Percentiles rank a stretch among this genome's conserved stretches.
phyloP scores from a whole-genome alignment of 53 echinoderm and acorn worm species.

The Henricia sp. region DNA sequence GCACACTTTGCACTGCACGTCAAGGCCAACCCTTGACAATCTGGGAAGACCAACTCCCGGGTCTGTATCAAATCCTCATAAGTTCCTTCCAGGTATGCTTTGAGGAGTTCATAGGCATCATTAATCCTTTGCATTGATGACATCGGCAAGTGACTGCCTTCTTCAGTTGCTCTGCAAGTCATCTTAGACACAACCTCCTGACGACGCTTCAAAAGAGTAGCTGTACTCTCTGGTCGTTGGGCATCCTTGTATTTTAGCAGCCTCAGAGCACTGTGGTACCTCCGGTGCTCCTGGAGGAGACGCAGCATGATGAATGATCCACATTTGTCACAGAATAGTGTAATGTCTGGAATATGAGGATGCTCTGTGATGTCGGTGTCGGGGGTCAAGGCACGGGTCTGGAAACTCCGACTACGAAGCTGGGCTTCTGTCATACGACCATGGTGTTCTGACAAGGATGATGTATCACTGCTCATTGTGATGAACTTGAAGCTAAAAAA shows the following conservation, averaged over 20 bases:
- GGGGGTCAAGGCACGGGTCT: slow-evolving; percentile 70
- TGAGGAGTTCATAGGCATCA: slow-evolving; percentile 88
- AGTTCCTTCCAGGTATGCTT: slow-evolving; percentile 85
- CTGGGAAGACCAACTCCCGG: slow-evolving; percentile 57
- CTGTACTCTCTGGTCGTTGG: slow-evolving; percentile 67
- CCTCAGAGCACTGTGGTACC: slow-evolving; percentile 79
- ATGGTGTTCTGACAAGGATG: slow-evolving; percentile 76
- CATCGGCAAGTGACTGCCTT: slow-evolving; percentile 49
- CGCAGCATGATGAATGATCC: slow-evolving; percentile 72
- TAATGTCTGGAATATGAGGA: slow-evolving; percentile 81
- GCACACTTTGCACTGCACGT: slow-evolving; percentile 87
- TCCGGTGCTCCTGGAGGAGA: slow-evolving; percentile 75
- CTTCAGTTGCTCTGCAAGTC: slow-evolving; percentile 46
- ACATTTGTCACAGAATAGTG: slow-evolving; percentile 85
- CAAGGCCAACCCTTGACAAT: slow-evolving; percentile 77
- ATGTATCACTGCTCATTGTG: slow-evolving; percentile 90
- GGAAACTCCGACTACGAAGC: slow-evolving; percentile 67
- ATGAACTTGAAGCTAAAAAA: background rate
- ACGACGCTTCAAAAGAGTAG: slow-evolving; percentile 70
- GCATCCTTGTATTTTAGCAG: slow-evolving; percentile 69
- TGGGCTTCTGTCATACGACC: slow-evolving; percentile 65
- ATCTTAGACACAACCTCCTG: slow-evolving; percentile 63
- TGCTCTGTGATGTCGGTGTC: slow-evolving; percentile 75
- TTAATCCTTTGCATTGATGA: slow-evolving; percentile 75
- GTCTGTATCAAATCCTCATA: slow-evolving; percentile 78